Percentiles rank a stretch among this genome's conserved stretches.
Evolutionary conservation across 1,140 invertebrate species (phyloP).

Genomic region (Geopemphigus sp.): DNA sequence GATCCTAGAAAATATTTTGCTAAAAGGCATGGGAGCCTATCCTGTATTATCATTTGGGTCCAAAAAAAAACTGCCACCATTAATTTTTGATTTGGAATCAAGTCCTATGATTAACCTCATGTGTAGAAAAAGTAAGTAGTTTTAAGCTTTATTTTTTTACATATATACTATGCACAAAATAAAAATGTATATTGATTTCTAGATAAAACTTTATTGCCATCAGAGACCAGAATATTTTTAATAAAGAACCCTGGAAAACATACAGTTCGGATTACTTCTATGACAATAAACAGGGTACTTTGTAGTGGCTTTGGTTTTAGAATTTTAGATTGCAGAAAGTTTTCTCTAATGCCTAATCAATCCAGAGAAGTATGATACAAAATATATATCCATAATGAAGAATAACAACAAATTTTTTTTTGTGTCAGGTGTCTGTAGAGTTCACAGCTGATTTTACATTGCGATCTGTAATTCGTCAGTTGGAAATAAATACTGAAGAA

Average conservation of each 20-base stretch:
- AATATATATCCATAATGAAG: neutral
- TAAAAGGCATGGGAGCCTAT: constrained; percentile 45
- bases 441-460: constrained; percentile 41
- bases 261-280: constrained; percentile 34
- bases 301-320: constrained; percentile 40
- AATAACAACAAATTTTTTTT: neutral
- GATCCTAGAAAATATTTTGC: constrained; percentile 42
- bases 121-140: constrained; percentile 35
- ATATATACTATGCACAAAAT: neutral
- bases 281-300: constrained; percentile 39
- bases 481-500: constrained; percentile 44
- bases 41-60: constrained; percentile 46
- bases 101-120: constrained; percentile 44
- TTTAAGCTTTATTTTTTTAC: neutral
- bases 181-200: neutral
- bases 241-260: constrained; percentile 45
- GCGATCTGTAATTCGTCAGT: constrained; percentile 14
- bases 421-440: constrained; percentile 24
- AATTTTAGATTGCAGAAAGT: constrained; percentile 39
- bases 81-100: constrained; percentile 42
- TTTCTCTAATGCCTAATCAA: constrained; percentile 44
- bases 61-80: constrained; percentile 32
- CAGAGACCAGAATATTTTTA: constrained; percentile 45
- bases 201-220: constrained; percentile 44
- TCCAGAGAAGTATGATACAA: constrained; percentile 25